Conservation (phyloP, 2,888 invertebrate genomes). For the Dicycla oo region DNA sequence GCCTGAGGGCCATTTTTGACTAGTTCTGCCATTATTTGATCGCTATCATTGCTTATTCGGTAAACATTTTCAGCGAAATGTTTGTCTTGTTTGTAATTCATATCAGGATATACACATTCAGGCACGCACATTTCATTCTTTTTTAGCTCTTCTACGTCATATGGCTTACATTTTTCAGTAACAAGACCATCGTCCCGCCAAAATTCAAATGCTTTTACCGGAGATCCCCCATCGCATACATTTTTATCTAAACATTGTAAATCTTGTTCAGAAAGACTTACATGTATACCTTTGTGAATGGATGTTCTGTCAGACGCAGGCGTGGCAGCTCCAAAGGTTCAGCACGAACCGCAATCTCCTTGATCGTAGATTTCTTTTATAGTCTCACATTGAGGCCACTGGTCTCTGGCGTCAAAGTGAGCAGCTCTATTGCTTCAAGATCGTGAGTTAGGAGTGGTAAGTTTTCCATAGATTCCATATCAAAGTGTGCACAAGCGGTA, state of each 20-base stretch:
- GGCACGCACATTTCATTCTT: background rate
- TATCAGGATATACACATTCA: constrained; percentile 5
- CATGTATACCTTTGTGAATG: constrained; percentile 41
- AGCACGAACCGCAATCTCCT: constrained; percentile 38
- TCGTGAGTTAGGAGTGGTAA: constrained; percentile 13
- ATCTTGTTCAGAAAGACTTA: constrained; percentile 50
- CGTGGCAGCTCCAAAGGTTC: constrained; percentile 46
- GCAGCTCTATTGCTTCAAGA: constrained; percentile 19
- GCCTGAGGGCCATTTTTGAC: constrained; percentile 45
- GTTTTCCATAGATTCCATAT: background rate
- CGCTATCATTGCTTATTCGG: background rate
- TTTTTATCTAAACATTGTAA: background rate
- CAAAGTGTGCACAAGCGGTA: background rate
- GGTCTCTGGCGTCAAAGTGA: constrained; percentile 43
- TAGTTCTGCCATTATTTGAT: constrained; percentile 52
- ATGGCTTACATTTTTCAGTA: constrained; percentile 45
- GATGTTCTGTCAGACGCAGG: constrained; percentile 58
- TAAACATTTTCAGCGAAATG: constrained; percentile 47
- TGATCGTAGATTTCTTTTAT: constrained; percentile 39
- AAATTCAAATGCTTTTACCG: background rate
- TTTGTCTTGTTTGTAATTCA: constrained; percentile 33
- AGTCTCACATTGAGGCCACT: constrained; percentile 46
- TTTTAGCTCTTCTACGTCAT: background rate
- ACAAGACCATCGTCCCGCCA: constrained; percentile 42
- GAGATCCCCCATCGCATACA: constrained; percentile 5